A percentile compares a stretch with the other conserved stretches of the same genome.
Conservation (phyloP, 2,888 invertebrate genomes). For the Gnatocerus cornutus region DNA sequence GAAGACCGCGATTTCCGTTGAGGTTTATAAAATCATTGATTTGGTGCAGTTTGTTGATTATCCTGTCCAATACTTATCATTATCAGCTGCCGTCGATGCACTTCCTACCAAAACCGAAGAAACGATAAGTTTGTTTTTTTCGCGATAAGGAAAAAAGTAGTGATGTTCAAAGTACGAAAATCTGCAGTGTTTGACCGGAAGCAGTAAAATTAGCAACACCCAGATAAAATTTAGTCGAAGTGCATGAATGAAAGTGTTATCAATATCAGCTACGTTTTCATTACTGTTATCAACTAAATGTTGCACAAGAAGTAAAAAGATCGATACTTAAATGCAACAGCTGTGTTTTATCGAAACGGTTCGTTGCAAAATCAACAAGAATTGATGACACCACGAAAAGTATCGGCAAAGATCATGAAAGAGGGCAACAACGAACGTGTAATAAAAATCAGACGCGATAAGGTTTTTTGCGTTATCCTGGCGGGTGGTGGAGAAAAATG, state of each 20-base stretch:
- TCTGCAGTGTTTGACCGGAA: background rate
- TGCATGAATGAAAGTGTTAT: conserved; percentile 39
- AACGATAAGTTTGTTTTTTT: conserved; percentile 17
- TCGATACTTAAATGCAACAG: conserved; percentile 38
- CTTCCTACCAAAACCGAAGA: conserved; percentile 25
- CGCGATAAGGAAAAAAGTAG: conserved; percentile 9
- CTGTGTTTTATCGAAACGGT: conserved; percentile 29
- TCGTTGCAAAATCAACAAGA: conserved; percentile 37
- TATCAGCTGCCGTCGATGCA: conserved; percentile 18
- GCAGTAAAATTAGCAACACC: background rate
- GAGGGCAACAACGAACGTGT: background rate
- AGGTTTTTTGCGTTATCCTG: too few relatives aligned
- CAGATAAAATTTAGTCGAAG: conserved; percentile 24
- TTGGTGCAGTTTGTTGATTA: background rate
- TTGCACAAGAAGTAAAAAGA: conserved; percentile 24
- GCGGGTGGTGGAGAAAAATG: too few relatives aligned
- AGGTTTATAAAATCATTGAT: background rate
- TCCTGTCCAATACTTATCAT: background rate
- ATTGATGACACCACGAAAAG: conserved; percentile 29
- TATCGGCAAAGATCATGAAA: too few relatives aligned
- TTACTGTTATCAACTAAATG: conserved; percentile 20
- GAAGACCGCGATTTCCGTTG: background rate
- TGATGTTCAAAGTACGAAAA: conserved; percentile 28
- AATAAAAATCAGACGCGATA: background rate
- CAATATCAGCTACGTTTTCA: conserved; percentile 36